Evolutionary conservation across 2,888 invertebrate genomes (phyloP).

Genomic region (Polymixis lichenea): DNA sequence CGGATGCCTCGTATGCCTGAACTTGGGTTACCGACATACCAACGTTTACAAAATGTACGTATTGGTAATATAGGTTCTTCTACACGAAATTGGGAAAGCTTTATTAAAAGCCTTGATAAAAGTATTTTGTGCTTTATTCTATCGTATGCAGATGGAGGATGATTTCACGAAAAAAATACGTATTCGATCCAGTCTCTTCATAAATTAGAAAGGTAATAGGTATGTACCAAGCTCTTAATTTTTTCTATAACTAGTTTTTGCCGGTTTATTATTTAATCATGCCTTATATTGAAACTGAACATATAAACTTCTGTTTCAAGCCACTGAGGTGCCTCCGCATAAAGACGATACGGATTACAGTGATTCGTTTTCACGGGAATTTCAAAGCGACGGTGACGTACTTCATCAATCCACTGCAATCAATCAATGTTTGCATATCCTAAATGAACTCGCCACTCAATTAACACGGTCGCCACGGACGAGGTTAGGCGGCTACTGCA

Average conservation of each 20-base stretch:
- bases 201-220: background rate
- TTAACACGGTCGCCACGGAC: slow-evolving; percentile 33
- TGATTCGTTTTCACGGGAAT: slow-evolving; percentile 19
- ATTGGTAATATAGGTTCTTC: background rate
- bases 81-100: background rate
- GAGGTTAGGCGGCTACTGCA: background rate
- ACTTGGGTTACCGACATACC: background rate
- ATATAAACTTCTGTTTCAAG: background rate
- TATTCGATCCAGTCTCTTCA: background rate
- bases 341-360: slow-evolving; percentile 1
- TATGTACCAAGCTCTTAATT: background rate
- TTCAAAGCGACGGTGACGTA: slow-evolving; percentile 7
- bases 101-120: slow-evolving; percentile 5
- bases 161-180: background rate
- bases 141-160: background rate
- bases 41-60: background rate
- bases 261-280: too few species aligned
- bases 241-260: too few species aligned
- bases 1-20: background rate
- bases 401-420: slow-evolving; percentile 45
- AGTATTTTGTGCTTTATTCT: slow-evolving; percentile 24
- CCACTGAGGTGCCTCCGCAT: background rate
- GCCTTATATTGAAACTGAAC: too few species aligned
- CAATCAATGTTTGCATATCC: slow-evolving; percentile 59
- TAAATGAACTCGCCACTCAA: slow-evolving; percentile 55